Conservation (phyloP, 2,797 vertebrate genomes). For the Mormyrus hasselquistii region DNA sequence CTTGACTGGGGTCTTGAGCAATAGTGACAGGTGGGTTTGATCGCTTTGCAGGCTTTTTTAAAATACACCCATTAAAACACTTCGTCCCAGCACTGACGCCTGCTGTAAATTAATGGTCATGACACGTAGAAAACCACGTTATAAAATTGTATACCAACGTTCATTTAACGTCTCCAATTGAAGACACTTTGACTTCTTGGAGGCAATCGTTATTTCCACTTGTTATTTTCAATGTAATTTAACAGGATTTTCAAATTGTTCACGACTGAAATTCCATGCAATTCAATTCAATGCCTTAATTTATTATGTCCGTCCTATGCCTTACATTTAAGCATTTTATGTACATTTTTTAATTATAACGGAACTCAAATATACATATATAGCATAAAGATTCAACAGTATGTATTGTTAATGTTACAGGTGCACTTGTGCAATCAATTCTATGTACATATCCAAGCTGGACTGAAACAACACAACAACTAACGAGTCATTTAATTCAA, state of each 20-base stretch:
- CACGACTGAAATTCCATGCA: not conserved
- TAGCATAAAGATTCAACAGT: too few relatives aligned
- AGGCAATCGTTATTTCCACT: not conserved
- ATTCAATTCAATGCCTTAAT: too few relatives aligned
- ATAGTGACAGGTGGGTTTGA: not conserved
- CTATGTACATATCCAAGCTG: too few relatives aligned
- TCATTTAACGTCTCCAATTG: not conserved
- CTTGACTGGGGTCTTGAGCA: conserved; percentile 28
- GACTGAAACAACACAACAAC: too few relatives aligned
- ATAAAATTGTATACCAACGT: not conserved
- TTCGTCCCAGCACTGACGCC: not conserved
- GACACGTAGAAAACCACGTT: not conserved
- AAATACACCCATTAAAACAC: not conserved
- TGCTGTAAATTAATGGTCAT: not conserved
- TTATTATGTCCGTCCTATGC: too few relatives aligned
- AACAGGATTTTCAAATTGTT: not conserved
- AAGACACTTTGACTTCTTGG: not conserved
- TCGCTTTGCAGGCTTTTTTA: not conserved
- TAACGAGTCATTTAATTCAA: not conserved
- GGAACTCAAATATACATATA: too few relatives aligned
- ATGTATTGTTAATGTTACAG: too few relatives aligned
- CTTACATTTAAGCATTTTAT: too few relatives aligned
- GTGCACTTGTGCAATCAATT: too few relatives aligned
- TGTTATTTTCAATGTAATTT: not conserved
- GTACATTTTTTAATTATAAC: too few relatives aligned